Percentiles rank a stretch among this genome's conserved stretches.
Evolutionary conservation across 2,888 invertebrate species (phyloP).

Genomic region (Neoaliturus tenellus): DNA sequence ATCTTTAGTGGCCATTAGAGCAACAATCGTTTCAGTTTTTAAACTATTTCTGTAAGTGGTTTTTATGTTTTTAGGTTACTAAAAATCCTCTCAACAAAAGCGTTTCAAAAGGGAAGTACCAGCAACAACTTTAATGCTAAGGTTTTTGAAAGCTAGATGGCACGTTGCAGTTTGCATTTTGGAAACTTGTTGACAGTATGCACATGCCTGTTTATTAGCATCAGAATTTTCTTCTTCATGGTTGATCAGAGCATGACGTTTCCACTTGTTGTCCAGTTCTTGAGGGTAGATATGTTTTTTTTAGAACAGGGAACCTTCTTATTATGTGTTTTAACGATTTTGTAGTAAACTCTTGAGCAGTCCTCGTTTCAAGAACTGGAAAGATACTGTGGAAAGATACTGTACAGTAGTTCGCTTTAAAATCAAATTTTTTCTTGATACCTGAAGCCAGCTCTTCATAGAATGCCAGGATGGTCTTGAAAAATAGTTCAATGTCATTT

Average conservation of each 20-base stretch:
- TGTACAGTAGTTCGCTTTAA: not conserved
- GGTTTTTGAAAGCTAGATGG: too few species aligned
- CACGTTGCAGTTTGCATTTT: too few species aligned
- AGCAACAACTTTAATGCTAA: too few species aligned
- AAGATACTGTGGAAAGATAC: not conserved
- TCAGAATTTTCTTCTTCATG: not conserved
- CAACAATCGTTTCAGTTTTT: too few species aligned
- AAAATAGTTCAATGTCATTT: not conserved
- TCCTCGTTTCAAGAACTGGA: not conserved
- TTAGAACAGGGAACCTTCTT: not conserved
- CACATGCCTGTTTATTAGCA: not conserved
- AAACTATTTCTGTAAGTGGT: too few species aligned
- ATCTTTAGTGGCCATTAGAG: too few species aligned
- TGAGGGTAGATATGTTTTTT: not conserved
- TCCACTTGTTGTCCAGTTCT: constrained; percentile 4
- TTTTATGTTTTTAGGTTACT: too few species aligned
- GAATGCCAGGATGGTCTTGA: not conserved
- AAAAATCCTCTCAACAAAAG: too few species aligned
- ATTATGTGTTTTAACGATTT: not conserved
- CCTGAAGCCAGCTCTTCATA: not conserved
- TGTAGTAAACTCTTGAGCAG: too few species aligned
- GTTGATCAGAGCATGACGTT: not conserved
- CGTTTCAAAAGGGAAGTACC: too few species aligned
- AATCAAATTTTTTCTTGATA: not conserved
- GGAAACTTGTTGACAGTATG: too few species aligned